Base-by-base conservation (phyloP, 2,888 invertebrate genomes). In the Eupithecia subfuscata region DNA sequence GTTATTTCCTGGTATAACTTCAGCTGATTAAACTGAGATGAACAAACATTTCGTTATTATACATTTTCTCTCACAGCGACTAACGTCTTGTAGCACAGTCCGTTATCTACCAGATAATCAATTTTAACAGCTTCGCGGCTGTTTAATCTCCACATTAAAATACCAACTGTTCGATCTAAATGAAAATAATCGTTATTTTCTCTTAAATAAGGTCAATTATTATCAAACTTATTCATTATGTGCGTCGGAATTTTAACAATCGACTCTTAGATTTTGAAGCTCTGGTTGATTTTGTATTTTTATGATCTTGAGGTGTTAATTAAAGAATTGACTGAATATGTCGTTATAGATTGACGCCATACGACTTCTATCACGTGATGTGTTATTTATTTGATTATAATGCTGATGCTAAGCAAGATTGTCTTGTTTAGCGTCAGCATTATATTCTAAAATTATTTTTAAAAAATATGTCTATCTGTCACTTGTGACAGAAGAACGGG, bases 121-220 rank as follows among this genome's bases (percentile, higher is more conserved):
- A 80, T 79, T 79, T 75, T 74, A 81, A 78, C 74, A 79, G 74
- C 80, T 78, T 79, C 69, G 76, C 77, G 78, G 80, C 78, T 79
- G 69, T 75, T 81, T 79, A 77, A 79, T 80, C 77, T 81, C 75
- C 74, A 76, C 75, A 77, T 79, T 75, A 75, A 78, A 78, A 80
- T 60, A 75, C 75, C 45, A 73, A 74, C 71, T 76, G 34, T 25
- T 72, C 70, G 67, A 69, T 68, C 64, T 71, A n/a, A 63, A 18
- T 37, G 1, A 81, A 72, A 72, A 8, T 74, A 12, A 71, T 43
- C 71, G 30, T 64, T 64, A 64, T 64, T 64, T 6, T 34, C 34
- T 34, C 30, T 64, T 30, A 18, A 16, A 30, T 64, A 34, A 64
- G 30, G 63, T 64, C 8, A 64, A 64, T 64, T 64, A 30, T 63